Evolutionary conservation across 2,888 invertebrate species (phyloP).

Genomic region (Sinohyriopsis cumingii): DNA sequence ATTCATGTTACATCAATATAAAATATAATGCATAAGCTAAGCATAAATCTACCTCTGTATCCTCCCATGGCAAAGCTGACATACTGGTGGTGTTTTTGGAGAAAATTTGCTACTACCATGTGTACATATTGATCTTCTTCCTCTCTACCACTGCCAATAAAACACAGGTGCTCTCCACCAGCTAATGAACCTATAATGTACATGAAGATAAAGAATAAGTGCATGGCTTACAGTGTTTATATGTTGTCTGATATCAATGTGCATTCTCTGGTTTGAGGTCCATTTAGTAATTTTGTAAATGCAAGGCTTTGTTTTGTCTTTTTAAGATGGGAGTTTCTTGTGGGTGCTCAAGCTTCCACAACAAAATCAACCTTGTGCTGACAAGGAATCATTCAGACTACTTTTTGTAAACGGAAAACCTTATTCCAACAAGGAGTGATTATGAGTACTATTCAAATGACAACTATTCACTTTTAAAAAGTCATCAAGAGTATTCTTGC

Average conservation of each 20-base stretch:
- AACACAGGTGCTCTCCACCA: conserved; percentile 75
- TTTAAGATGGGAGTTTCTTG: too few species aligned
- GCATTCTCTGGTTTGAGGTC: neutral
- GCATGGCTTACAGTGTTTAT: neutral
- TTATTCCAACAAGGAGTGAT: too few species aligned
- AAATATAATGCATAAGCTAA: too few species aligned
- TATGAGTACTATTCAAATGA: too few species aligned
- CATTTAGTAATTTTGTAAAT: neutral
- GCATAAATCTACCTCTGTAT: conserved; percentile 75
- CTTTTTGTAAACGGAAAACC: too few species aligned
- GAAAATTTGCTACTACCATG: conserved; percentile 98
- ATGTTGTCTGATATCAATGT: neutral
- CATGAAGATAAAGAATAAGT: neutral
- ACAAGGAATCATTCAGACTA: too few species aligned
- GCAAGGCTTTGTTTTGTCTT: neutral
- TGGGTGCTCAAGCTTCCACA: too few species aligned
- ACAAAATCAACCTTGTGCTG: too few species aligned
- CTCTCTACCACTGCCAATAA: conserved; percentile 91
- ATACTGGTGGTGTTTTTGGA: conserved; percentile 93
- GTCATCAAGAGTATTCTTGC: too few species aligned
- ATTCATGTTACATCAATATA: too few species aligned
- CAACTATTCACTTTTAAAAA: too few species aligned
- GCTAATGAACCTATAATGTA: conserved; percentile 79
- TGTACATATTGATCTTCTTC: conserved; percentile 91
- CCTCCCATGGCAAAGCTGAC: conserved; percentile 94